Base-by-base conservation (phyloP, 2,113 vertebrate genomes). In the Numenius arquata region DNA sequence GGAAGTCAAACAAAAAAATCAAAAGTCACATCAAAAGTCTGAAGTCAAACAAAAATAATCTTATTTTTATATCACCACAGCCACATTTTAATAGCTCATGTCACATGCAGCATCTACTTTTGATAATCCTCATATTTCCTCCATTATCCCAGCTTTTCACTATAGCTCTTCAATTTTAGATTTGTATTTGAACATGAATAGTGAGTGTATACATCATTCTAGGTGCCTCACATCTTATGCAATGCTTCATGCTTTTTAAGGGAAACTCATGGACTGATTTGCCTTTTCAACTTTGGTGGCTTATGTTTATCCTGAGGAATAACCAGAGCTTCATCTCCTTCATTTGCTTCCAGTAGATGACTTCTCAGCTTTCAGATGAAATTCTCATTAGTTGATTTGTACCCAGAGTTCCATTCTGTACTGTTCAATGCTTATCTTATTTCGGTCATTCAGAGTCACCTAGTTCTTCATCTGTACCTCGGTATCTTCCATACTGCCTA, bases 171-270 rank as follows among this genome's bases (percentile, higher is more conserved):
- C 43, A 85, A 78, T 61, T 70, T 41, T 58, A 78, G 43, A 73
- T 93, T 88, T 2, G 0, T 73, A 50, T 73, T 88, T 85, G 66
- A 50, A 55, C n/a, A 50, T 21, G 40, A 82, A 82, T 27, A 61
- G 70, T 26, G 32, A 88, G 22, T 20, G 18, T 65, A 26, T 73
- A 82, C 34, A 88, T 40, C 34, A 70, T 90, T 85, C 55, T 78
- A 43, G 4, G 22, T 74, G 56, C 78, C 22, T 68, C 47, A 47
- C 2, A 0, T 80, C 52, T 85, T 68, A 63, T 0, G 0, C 47
- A 81, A 45, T 27, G 12, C 63, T 77, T 78, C 3, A 7, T 74
- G 16, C 7, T 85, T 12, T 30, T 3, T 19, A 11, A 56, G 55
- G 61, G 56, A 78, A 85, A 66, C 29, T 88, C 26, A 29, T 71